These are phyloP conservation scores for human DNA, from an alignment of 2,113 vertebrate species.

Conservation along the genomic window GRCh38 chr2:235004001-235004500, in stretches of 20 bases:
- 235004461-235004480: background rate
- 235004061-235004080: background rate
- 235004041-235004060: background rate
- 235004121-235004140: background rate
- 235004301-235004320: background rate
- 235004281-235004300: background rate
- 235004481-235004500: background rate
- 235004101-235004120: background rate
- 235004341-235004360: no score
- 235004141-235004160: no score
- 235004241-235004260: background rate
- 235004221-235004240: accelerated
- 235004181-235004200: accelerated
- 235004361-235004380: background rate
- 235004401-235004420: background rate
- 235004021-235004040: accelerated
- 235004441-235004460: background rate
- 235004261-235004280: accelerated
- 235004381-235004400: background rate
- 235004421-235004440: accelerated
- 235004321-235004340: background rate
- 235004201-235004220: background rate
- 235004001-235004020: background rate
- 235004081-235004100: background rate
- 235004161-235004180: accelerated